These are phyloP conservation scores for Neodon shergylaensis DNA, from an alignment of 2,113 vertebrate genomes.

Conservation along the genomic window DNA sequence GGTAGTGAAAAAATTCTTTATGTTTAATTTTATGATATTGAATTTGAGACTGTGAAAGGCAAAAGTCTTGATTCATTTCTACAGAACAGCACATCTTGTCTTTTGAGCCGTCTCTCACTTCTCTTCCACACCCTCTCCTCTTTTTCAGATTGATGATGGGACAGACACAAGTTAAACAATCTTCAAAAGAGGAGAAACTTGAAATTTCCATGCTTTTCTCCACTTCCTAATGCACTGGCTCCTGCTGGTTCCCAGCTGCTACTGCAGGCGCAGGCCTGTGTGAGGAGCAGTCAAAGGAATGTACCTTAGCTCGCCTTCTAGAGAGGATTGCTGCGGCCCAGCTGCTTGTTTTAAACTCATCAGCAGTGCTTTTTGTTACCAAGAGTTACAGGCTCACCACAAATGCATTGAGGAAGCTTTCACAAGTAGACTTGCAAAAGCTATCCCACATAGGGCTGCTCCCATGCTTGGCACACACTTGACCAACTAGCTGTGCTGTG, in stretches of 20 bases:
- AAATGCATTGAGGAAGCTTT: background rate
- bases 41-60: background rate
- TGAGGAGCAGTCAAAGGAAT: background rate
- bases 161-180: background rate
- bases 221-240: background rate
- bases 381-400: constrained; percentile 1
- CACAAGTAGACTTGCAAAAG: background rate
- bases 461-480: background rate
- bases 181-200: background rate
- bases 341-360: constrained; percentile 33
- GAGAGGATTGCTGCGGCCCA: background rate
- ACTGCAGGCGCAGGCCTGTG: background rate
- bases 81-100: background rate
- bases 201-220: background rate
- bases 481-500: background rate
- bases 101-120: background rate
- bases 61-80: background rate
- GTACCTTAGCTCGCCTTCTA: background rate
- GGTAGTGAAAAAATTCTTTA: background rate
- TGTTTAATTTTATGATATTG: background rate
- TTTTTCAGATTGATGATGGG: background rate
- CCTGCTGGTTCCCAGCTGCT: background rate
- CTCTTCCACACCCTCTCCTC: no score
- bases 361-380: background rate
- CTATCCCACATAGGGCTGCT: background rate